These are phyloP conservation scores for Astreopora myriophthalma DNA, from an alignment of 64 coral and sea anemone species.

Conservation along the genomic window DNA sequence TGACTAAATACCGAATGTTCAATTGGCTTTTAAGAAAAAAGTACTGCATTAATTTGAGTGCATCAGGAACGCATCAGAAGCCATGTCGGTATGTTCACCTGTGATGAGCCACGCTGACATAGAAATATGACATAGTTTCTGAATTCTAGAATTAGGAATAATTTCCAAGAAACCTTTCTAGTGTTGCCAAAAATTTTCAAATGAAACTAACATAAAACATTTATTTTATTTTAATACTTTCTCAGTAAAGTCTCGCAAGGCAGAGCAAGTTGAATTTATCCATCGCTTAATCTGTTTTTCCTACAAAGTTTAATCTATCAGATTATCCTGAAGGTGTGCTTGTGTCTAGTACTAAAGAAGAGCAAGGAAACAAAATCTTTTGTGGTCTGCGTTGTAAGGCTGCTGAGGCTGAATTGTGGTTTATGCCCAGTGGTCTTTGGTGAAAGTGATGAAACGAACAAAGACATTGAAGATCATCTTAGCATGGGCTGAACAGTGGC, in stretches of 20 bases:
- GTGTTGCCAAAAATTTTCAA: background rate
- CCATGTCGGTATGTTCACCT: background rate
- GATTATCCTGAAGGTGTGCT: background rate
- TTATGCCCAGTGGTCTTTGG: background rate
- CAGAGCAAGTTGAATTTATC: background rate
- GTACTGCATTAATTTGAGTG: background rate
- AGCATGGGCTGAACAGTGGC: constrained; percentile 4
- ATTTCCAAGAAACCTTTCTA: background rate
- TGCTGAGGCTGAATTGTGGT: too few relatives aligned
- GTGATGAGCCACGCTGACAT: background rate
- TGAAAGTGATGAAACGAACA: background rate
- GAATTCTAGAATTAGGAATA: background rate
- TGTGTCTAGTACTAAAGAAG: background rate
- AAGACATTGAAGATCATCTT: constrained; percentile 3
- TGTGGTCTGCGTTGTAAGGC: background rate
- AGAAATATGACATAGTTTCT: background rate
- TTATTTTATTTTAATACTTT: background rate
- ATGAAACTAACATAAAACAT: constrained; percentile 1
- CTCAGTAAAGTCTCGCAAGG: background rate
- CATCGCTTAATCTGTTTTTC: background rate
- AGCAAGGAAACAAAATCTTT: background rate
- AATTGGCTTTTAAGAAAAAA: constrained; percentile 2
- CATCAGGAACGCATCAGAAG: background rate
- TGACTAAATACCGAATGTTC: background rate
- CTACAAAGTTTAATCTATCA: background rate